phyloP scores from a whole-genome alignment of 1,140 invertebrate genomes.

The Aphidius gifuensis region DNA sequence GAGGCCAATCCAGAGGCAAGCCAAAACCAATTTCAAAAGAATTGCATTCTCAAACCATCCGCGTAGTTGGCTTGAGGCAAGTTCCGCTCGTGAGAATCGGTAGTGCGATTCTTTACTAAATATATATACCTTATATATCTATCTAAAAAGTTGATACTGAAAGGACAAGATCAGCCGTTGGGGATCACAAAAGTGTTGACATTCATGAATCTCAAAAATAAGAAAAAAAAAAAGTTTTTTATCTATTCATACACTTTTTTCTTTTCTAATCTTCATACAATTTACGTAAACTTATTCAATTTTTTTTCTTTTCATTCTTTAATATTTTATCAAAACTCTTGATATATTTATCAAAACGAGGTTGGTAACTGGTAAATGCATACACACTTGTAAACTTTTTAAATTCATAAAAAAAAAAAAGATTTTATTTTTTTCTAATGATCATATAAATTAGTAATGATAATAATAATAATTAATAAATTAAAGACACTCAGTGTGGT shows the following conservation, averaged over 20 bases:
- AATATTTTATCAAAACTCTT: too few species aligned
- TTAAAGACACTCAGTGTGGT: too few species aligned
- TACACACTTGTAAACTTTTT: too few species aligned
- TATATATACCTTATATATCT: too few species aligned
- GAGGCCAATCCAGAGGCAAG: slow-evolving; percentile 34
- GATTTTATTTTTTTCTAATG: too few species aligned
- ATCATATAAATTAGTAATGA: too few species aligned
- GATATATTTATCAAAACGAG: too few species aligned
- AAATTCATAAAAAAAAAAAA: too few species aligned
- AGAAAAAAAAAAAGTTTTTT: slow-evolving; percentile 11
- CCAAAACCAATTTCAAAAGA: slow-evolving; percentile 47
- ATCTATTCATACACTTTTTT: not conserved
- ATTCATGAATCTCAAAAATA: slow-evolving; percentile 16
- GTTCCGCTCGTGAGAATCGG: not conserved
- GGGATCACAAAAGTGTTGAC: slow-evolving; percentile 12
- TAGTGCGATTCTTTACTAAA: too few species aligned
- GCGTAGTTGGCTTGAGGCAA: slow-evolving; percentile 29
- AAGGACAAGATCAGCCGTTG: slow-evolving; percentile 7
- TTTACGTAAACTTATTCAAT: not conserved
- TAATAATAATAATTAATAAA: too few species aligned
- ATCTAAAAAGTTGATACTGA: not conserved
- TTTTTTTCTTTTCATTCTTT: slow-evolving; percentile 1
- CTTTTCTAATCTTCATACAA: slow-evolving; percentile 7
- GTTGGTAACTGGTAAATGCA: too few species aligned
- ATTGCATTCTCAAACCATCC: slow-evolving; percentile 46